Conservation (phyloP, 2,888 invertebrate species). For the Cosmia pyralina region DNA sequence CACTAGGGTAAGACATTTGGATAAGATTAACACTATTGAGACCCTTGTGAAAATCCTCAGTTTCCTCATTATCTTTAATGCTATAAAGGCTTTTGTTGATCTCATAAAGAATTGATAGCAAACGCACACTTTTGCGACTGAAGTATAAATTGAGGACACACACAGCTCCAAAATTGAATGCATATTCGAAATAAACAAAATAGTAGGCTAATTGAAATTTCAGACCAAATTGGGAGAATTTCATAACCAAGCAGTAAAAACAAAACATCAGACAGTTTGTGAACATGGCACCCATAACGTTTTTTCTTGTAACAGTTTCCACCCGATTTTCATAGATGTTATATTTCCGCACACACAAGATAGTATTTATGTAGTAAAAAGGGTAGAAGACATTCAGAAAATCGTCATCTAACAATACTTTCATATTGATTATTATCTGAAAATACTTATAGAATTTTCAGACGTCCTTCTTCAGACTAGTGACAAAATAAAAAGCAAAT, state of each 20-base stretch:
- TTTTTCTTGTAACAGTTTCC: slow-evolving; percentile 17
- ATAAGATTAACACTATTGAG: slow-evolving; percentile 9
- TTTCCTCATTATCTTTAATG: slow-evolving; percentile 7
- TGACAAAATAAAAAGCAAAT: slow-evolving; percentile 25
- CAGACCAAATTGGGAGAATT: background rate
- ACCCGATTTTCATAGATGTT: slow-evolving; percentile 30
- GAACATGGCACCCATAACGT: slow-evolving; percentile 9
- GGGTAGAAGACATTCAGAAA: slow-evolving; percentile 30
- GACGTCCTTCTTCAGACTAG: slow-evolving; percentile 9
- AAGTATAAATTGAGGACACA: slow-evolving; percentile 40
- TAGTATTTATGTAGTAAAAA: slow-evolving; percentile 27
- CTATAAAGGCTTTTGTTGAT: slow-evolving; percentile 18
- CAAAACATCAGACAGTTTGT: slow-evolving; percentile 11
- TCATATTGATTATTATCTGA: slow-evolving; percentile 5
- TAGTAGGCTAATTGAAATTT: background rate
- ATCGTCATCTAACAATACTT: slow-evolving; percentile 5
- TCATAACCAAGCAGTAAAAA: slow-evolving; percentile 21
- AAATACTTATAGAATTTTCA: background rate
- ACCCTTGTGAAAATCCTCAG: slow-evolving; percentile 25
- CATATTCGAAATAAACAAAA: slow-evolving; percentile 44
- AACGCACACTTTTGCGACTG: slow-evolving; percentile 27
- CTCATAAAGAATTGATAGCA: slow-evolving; percentile 27
- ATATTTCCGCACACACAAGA: slow-evolving; percentile 35
- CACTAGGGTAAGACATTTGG: slow-evolving; percentile 4
- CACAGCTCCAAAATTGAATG: slow-evolving; percentile 23